These are phyloP conservation scores for Lagodon rhomboides DNA, from an alignment of 2,797 vertebrate species.

Conservation along the genomic window DNA sequence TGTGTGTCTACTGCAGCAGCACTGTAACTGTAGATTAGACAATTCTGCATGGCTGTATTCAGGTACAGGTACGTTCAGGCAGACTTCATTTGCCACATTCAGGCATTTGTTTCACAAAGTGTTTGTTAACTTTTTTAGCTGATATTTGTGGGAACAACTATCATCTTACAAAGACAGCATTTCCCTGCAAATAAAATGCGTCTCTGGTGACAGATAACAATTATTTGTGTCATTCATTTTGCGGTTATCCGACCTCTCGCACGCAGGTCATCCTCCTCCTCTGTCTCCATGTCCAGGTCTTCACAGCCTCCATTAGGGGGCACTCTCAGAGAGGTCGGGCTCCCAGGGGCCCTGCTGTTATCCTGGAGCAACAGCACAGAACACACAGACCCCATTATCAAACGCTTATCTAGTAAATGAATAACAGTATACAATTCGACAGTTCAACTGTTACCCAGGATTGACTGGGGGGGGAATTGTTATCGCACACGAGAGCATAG, in stretches of 20 bases:
- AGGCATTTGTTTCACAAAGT: background rate
- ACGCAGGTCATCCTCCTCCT: constrained; percentile 94
- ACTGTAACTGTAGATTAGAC: background rate
- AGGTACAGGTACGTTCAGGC: too few relatives aligned
- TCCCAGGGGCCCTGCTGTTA: constrained; percentile 88
- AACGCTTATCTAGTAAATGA: constrained; percentile 38
- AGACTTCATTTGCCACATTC: constrained; percentile 6
- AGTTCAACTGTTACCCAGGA: constrained; percentile 4
- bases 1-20: background rate
- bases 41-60: background rate
- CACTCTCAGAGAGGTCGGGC: constrained; percentile 90
- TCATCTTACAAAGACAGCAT: background rate
- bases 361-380: constrained; percentile 81
- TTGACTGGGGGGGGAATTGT: background rate
- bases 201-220: background rate
- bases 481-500: background rate
- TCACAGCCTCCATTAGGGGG: constrained; percentile 90
- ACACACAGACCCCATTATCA: constrained; percentile 23
- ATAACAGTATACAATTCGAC: background rate
- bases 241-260: constrained; percentile 87
- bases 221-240: background rate
- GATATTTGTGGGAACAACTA: background rate
- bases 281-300: constrained; percentile 94
- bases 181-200: background rate
- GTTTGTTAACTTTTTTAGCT: background rate